Evolutionary conservation across 2,888 invertebrate species (phyloP), one percentile per base, ranked within the genome.

Genomic region (Pseudoips prasinana): DNA sequence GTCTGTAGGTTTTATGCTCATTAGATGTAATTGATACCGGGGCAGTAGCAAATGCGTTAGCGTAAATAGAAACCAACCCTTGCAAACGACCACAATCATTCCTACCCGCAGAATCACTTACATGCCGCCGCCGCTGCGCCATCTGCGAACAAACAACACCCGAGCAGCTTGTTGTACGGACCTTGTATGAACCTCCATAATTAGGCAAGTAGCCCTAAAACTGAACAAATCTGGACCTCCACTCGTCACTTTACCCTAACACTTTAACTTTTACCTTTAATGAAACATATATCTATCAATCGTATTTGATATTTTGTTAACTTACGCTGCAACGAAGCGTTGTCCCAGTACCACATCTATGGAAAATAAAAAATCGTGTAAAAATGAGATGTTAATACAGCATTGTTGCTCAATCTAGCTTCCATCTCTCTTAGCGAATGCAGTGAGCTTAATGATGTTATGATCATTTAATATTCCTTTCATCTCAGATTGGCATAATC

Each of bases 101-200:
- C 49, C 53, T 52, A 34, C 7, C 53, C 53, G 11, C n/a, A 38
- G 38, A 33, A 35, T 32, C 33, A 47, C 50, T 50, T 50, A 50
- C 50, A 52, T 49, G 53, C 42, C 39, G 36, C 53, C 36, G 48
- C 32, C 28, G 10, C 20, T 26, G 26, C 54, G 32, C 54, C 54
- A 50, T 48, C 54, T 50, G 50, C 22, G 47, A 50, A 50, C 43
- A 50, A 47, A 50, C 37, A 53, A 53, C 36, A 50, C 54, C 50
- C 43, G 18, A 53, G 53, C 30, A 47, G 43, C 43, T 50, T 39
- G 43, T 47, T 14, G 14, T 14, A 14, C 14, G 5, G 14, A 14
- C 14, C 14, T 14, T n/a, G n/a, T n/a, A n/a, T n/a, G n/a, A n/a
- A n/a, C 14, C 14, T 14, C 5, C 14, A n/a, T n/a, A n/a, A n/a